These are phyloP conservation scores for Pterocles orientalis DNA, from an alignment of 2,113 vertebrate genomes.

Conservation along the genomic window DNA sequence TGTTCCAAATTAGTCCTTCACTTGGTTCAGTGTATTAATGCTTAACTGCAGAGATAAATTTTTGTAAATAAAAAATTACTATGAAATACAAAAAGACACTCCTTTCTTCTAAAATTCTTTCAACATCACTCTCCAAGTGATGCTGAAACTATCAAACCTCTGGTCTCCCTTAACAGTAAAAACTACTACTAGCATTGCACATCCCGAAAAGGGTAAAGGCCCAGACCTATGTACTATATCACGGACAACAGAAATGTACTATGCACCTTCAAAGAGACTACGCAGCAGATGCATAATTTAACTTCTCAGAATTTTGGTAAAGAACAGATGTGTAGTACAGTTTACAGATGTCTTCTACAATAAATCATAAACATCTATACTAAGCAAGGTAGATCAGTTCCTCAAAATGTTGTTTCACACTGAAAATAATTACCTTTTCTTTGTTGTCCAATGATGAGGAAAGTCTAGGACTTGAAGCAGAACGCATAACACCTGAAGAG, in stretches of 20 bases:
- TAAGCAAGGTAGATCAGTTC: background rate
- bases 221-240: background rate
- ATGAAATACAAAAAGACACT: background rate
- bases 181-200: background rate
- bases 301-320: background rate
- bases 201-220: background rate
- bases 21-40: background rate
- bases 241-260: background rate
- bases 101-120: background rate
- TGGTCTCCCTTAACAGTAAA: background rate
- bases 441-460: constrained; percentile 96
- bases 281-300: background rate
- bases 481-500: constrained; percentile 92
- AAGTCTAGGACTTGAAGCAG: constrained; percentile 96
- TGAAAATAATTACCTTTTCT: constrained; percentile 83
- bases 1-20: background rate
- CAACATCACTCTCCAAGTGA: background rate
- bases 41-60: background rate
- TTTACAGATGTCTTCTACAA: background rate
- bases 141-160: background rate
- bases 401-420: background rate
- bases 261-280: background rate
- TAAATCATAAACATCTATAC: background rate
- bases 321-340: background rate
- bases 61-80: background rate